These are phyloP conservation scores for Poecilia velifera DNA, from an alignment of 2,797 vertebrate genomes.

Conservation along the genomic window DNA sequence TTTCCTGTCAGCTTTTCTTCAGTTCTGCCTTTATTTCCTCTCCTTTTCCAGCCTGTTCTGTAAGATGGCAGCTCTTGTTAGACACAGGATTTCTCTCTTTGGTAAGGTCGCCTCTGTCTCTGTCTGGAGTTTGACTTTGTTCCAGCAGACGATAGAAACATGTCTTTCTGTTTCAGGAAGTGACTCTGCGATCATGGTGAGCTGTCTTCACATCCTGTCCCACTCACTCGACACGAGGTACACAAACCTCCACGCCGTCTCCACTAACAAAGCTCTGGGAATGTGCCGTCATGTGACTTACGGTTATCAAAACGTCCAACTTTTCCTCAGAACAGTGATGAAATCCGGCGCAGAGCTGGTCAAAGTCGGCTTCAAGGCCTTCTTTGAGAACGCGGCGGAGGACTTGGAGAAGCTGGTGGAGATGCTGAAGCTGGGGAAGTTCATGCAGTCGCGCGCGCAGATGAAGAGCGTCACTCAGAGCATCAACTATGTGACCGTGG, in stretches of 20 bases:
- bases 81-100: conserved; percentile 99
- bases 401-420: conserved; percentile 95
- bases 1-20: conserved; percentile 27
- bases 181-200: conserved; percentile 95
- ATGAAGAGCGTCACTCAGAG: conserved; percentile 96
- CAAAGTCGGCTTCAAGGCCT: conserved; percentile 90
- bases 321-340: conserved; percentile 90
- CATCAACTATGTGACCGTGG: conserved; percentile 94
- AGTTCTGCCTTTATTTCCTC: conserved; percentile 58
- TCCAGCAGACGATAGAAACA: conserved; percentile 3
- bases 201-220: conserved; percentile 95
- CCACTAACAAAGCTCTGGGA: background rate
- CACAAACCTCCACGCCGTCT: conserved; percentile 8
- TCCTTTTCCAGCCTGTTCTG: conserved; percentile 90
- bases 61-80: conserved; percentile 98
- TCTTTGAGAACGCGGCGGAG: conserved; percentile 97
- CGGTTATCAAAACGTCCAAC: background rate
- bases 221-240: conserved; percentile 95
- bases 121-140: conserved; percentile 22
- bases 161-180: conserved; percentile 81
- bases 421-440: conserved; percentile 96
- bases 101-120: conserved; percentile 84
- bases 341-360: conserved; percentile 97
- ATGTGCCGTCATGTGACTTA: background rate
- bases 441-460: conserved; percentile 95